A percentile compares a stretch with the other conserved stretches of the same genome.
Conservation (phyloP, 2,113 vertebrate genomes). For the Bufo bufo region DNA sequence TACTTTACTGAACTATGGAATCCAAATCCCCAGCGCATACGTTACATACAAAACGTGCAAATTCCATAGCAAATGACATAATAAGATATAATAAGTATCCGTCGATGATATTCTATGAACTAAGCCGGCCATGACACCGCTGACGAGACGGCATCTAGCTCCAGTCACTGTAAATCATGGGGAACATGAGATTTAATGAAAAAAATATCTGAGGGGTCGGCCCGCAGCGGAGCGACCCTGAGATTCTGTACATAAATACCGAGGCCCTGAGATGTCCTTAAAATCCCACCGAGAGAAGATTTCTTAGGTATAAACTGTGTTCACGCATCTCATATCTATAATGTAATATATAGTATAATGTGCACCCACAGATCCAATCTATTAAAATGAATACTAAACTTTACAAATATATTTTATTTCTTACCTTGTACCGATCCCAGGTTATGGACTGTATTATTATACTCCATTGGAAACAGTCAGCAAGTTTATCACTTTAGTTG, state of each 20-base stretch:
- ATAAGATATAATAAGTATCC: not conserved
- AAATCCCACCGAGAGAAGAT: not conserved
- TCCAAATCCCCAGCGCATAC: no score
- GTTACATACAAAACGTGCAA: no score
- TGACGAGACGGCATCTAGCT: not conserved
- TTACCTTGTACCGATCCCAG: not conserved
- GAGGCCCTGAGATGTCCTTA: not conserved
- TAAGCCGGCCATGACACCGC: not conserved
- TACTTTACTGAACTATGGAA: no score
- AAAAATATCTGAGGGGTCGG: not conserved
- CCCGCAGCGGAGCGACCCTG: not conserved
- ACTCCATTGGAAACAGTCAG: not conserved
- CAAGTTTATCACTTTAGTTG: no score
- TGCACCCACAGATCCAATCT: no score
- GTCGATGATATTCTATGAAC: not conserved
- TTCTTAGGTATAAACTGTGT: not conserved
- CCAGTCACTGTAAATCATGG: not conserved
- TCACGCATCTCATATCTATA: not conserved
- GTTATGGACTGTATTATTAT: not conserved
- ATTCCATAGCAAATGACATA: no score
- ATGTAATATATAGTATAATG: no score
- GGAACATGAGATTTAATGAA: conserved; percentile 10
- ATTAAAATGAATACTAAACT: not conserved
- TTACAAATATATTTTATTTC: not conserved
- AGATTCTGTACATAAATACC: not conserved